Evolutionary conservation across 35 echinoderm and acorn worm species (phyloP).

Genomic region (Lytechinus variegatus): DNA sequence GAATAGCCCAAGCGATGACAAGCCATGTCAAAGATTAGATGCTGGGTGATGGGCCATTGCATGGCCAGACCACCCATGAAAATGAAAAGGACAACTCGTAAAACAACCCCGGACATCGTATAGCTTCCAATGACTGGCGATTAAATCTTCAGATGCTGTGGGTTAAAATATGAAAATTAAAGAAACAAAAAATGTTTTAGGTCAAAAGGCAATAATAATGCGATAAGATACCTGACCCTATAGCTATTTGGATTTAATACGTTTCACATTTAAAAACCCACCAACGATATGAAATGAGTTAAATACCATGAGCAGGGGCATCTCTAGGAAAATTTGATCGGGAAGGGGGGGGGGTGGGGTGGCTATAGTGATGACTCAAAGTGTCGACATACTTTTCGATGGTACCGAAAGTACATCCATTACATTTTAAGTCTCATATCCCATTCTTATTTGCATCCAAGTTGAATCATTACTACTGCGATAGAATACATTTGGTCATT

Average conservation of each 20-base stretch:
- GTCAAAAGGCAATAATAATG: not conserved
- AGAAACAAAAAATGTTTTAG: not conserved
- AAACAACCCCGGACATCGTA: not conserved
- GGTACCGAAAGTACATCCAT: no score
- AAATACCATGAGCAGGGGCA: no score
- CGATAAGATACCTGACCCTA: no score
- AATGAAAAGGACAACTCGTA: constrained; percentile 58
- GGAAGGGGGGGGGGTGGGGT: no score
- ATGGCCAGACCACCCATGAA: constrained; percentile 73
- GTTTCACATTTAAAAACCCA: not conserved
- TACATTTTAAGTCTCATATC: no score
- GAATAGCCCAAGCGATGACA: constrained; percentile 55
- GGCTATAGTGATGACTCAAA: no score
- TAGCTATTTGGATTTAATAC: no score
- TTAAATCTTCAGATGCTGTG: not conserved
- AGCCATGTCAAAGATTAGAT: constrained; percentile 67
- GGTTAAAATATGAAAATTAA: not conserved
- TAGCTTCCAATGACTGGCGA: not conserved
- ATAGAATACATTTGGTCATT: no score
- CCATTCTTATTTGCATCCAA: no score
- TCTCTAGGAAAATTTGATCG: not conserved
- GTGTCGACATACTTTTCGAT: no score
- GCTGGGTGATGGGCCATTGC: constrained; percentile 80
- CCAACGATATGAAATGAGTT: not conserved
- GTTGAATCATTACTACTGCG: no score